Conservation (phyloP, 2,113 vertebrate genomes). For the Hippocampus abdominalis region DNA sequence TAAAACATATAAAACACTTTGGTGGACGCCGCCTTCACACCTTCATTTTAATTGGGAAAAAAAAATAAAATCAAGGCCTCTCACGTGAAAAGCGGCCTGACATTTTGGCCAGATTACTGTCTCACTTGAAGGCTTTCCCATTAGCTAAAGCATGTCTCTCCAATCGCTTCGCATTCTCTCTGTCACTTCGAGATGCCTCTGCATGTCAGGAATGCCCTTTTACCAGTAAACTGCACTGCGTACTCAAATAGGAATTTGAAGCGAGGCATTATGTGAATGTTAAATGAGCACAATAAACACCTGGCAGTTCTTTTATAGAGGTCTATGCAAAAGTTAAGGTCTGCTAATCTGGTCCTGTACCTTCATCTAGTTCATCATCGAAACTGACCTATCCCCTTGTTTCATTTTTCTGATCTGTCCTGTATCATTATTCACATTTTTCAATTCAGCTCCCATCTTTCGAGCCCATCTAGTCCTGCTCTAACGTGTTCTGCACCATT, state of each 20-base stretch:
- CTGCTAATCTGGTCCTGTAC: background rate
- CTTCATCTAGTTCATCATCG: background rate
- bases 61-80: slow-evolving; percentile 28
- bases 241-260: slow-evolving; percentile 5
- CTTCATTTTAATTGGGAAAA: slow-evolving; percentile 58
- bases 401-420: background rate
- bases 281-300: background rate
- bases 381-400: no score
- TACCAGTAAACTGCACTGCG: background rate
- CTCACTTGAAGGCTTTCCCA: slow-evolving; percentile 53
- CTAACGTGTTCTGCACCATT: no score
- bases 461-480: no score
- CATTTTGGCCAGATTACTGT: slow-evolving; percentile 59
- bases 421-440: no score
- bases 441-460: no score
- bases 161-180: slow-evolving; percentile 21
- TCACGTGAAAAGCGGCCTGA: slow-evolving; percentile 42
- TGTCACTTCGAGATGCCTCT: slow-evolving; percentile 17
- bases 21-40: slow-evolving; percentile 35
- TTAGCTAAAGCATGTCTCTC: slow-evolving; percentile 43
- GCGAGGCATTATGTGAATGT: background rate
- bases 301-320: background rate
- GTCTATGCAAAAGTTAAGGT: background rate
- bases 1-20: slow-evolving; percentile 57
- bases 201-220: slow-evolving; percentile 11